Evolutionary conservation across 2,113 vertebrate genomes (phyloP).

Genomic region (Dasyornis broadbenti): DNA sequence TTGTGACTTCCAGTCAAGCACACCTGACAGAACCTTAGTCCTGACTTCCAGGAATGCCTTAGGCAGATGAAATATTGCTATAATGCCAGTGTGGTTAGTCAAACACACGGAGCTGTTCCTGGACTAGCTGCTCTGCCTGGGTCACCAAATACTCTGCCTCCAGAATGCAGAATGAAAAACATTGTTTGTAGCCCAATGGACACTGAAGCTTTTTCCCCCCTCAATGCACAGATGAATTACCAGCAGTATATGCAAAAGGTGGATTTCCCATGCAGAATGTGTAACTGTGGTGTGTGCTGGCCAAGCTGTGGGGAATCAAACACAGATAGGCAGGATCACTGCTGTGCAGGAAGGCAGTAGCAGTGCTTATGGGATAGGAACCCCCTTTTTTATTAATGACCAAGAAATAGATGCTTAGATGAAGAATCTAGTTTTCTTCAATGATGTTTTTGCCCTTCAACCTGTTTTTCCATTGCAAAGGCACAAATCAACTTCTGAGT

Average conservation of each 20-base stretch:
- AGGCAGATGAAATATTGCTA: not conserved
- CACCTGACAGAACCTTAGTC: not conserved
- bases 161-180: not conserved
- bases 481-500: not conserved
- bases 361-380: not conserved
- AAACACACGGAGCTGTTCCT: not conserved
- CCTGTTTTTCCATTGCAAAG: not conserved
- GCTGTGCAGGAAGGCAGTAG: not conserved
- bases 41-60: not conserved
- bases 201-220: not conserved
- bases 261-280: not conserved
- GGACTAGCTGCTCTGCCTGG: not conserved
- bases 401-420: not conserved
- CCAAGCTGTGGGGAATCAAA: not conserved
- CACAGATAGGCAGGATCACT: not conserved
- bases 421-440: not conserved
- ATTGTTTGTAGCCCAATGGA: not conserved
- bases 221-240: not conserved
- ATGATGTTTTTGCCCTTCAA: not conserved
- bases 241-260: not conserved
- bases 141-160: not conserved
- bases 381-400: not conserved
- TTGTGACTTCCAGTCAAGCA: not conserved
- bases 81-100: not conserved
- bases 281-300: not conserved